Evolutionary conservation across 2,888 invertebrate species (phyloP).

Genomic region (Oligia latruncula): DNA sequence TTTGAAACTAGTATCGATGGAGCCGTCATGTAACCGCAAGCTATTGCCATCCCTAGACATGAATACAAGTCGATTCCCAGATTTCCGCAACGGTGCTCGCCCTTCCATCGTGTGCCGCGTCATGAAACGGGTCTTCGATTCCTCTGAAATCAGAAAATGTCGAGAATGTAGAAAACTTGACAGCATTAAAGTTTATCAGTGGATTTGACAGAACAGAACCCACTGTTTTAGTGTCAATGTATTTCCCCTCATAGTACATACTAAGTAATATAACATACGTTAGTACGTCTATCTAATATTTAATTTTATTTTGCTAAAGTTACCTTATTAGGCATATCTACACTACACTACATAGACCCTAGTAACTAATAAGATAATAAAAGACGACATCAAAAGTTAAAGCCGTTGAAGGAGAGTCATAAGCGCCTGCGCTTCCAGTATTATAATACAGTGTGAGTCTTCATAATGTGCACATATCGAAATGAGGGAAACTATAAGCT

Average conservation of each 20-base stretch:
- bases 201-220: not conserved
- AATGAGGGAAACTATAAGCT: no score
- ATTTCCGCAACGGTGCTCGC: constrained; percentile 88
- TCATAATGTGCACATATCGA: no score
- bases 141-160: constrained; percentile 72
- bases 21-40: constrained; percentile 88
- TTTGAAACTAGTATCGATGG: constrained; percentile 85
- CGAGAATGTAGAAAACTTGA: not conserved
- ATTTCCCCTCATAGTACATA: no score
- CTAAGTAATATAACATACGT: no score
- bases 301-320: not conserved
- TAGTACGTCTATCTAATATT: not conserved
- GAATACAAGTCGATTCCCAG: constrained; percentile 85
- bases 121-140: constrained; percentile 84
- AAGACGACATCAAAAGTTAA: not conserved
- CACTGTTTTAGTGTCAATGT: no score
- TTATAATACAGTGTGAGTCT: no score
- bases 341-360: not conserved
- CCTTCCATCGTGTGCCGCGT: constrained; percentile 90
- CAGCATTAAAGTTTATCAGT: not conserved
- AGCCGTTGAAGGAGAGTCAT: not conserved
- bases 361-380: not conserved
- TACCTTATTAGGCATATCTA: not conserved
- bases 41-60: constrained; percentile 89
- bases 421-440: not conserved